Evolutionary conservation across 1,140 invertebrate species (phyloP).

Genomic region (Oscheius sp.): DNA sequence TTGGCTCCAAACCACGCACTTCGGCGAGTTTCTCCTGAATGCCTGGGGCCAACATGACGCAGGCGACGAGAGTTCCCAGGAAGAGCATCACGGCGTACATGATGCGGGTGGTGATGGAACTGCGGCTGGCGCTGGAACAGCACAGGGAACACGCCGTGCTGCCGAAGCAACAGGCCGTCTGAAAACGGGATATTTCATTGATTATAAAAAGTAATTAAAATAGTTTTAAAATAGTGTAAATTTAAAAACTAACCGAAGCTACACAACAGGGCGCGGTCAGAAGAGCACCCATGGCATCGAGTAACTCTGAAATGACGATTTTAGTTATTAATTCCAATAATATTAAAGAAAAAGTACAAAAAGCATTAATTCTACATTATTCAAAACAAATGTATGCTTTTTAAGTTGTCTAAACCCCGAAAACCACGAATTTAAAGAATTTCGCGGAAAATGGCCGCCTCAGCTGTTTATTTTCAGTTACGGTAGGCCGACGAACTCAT

Average conservation of each 20-base stretch:
- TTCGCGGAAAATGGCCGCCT: too few species aligned
- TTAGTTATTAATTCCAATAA: background rate
- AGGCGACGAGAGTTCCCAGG: slow-evolving; percentile 80
- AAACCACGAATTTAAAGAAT: too few species aligned
- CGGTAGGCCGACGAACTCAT: too few species aligned
- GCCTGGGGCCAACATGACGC: slow-evolving; percentile 85
- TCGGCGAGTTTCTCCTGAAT: slow-evolving; percentile 74
- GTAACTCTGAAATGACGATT: too few species aligned
- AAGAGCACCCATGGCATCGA: slow-evolving; percentile 50
- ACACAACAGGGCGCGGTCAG: slow-evolving; percentile 55
- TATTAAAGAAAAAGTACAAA: background rate
- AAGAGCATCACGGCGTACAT: slow-evolving; percentile 94
- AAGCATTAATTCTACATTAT: background rate
- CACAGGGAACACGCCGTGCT: slow-evolving; percentile 92
- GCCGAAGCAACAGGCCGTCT: slow-evolving; percentile 96
- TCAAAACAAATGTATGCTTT: background rate
- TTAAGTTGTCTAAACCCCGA: background rate
- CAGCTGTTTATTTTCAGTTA: too few species aligned
- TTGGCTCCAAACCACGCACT: slow-evolving; percentile 26
- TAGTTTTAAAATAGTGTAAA: background rate
- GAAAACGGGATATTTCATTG: background rate
- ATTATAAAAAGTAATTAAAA: background rate
- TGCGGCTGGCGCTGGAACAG: slow-evolving; percentile 87
- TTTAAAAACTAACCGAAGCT: slow-evolving; percentile 43
- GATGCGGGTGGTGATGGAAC: slow-evolving; percentile 89